These are phyloP conservation scores for Brachionus angularis DNA, from an alignment of 1,140 invertebrate species.

Conservation along the genomic window DNA sequence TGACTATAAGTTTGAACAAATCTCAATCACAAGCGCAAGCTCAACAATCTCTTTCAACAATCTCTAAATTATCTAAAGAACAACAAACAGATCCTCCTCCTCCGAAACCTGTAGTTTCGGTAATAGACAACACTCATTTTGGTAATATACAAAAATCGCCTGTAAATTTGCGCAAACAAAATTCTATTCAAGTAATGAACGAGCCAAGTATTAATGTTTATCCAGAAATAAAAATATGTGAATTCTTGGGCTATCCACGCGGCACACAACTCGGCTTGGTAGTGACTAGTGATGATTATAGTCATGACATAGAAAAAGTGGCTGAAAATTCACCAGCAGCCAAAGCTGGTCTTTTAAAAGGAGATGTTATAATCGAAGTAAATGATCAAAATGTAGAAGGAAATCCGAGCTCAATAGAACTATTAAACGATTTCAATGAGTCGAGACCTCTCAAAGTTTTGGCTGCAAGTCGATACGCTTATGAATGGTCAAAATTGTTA, in stretches of 20 bases:
- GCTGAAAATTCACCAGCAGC: constrained; percentile 66
- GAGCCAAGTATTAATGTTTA: constrained; percentile 35
- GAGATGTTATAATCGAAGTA: constrained; percentile 83
- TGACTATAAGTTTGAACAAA: not conserved
- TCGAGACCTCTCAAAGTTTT: constrained; percentile 19
- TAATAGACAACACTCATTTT: too few species aligned
- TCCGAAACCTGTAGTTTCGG: too few species aligned
- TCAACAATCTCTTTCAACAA: too few species aligned
- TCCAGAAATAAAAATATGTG: constrained; percentile 36
- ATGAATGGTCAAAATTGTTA: constrained; percentile 38
- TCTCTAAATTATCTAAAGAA: too few species aligned
- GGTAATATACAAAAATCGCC: too few species aligned
- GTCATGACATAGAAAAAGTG: constrained; percentile 14
- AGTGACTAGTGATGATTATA: constrained; percentile 39
- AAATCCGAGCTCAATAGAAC: constrained; percentile 12
- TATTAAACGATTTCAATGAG: constrained; percentile 38
- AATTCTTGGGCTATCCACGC: constrained; percentile 3
- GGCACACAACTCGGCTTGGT: constrained; percentile 20
- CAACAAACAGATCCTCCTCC: too few species aligned
- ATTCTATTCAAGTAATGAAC: not conserved
- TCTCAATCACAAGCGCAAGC: not conserved
- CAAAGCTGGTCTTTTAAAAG: constrained; percentile 79
- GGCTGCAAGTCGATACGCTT: constrained; percentile 27
- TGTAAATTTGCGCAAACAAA: too few species aligned
- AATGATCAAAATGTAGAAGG: constrained; percentile 68